Base-by-base conservation (phyloP, 2,797 vertebrate genomes). In the Spatula versicolor region DNA sequence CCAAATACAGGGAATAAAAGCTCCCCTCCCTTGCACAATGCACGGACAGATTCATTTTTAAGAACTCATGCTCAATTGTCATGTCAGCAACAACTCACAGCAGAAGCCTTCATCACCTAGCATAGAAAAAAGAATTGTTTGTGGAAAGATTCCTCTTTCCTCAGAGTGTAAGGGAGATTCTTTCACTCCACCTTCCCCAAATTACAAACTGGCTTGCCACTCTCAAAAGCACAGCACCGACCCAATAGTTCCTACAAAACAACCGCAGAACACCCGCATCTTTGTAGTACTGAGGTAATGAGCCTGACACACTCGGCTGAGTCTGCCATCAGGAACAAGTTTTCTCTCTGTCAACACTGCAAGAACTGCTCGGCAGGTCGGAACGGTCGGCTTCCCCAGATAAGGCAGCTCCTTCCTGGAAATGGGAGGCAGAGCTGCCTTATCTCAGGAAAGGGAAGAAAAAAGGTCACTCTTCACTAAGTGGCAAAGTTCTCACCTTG, bases 381-480 rank as follows among this genome's bases (percentile, higher is more conserved):
- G 39, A 92, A 67, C 66, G 84, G 83, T 33, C 88, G 85, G 71
- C 33, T 95, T 86, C 35, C 72, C 64, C 56, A 86, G 90, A 95
- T 74, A 92, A 96, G 59, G 64, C 21, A 86, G 75, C 39, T 81
- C 74, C 73, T 95, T 92, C 96, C 90, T 91, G 83, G 73, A 95
- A 96, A 91, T 9, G 60, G 68, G 86, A 92, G 68, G 46, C 28
- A 92, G 91, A 88, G 66, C 54, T 87, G 86, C 79, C 63, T 96
- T 95, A 91, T 93, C 95, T 88, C 83, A 81, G 89, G 45, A 86
- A 91, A 86, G 19, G 35, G 55, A 92, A 78, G 23, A 94, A 33
- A 93, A 90, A 95, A 97, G 92, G 95, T 91, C 89, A 91, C 79
- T 90, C 86, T 93, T 94, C 88, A 67, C 48, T 94, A 96, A 91